Conservation (phyloP, 1,140 invertebrate species). For the Charaxes varanes region DNA sequence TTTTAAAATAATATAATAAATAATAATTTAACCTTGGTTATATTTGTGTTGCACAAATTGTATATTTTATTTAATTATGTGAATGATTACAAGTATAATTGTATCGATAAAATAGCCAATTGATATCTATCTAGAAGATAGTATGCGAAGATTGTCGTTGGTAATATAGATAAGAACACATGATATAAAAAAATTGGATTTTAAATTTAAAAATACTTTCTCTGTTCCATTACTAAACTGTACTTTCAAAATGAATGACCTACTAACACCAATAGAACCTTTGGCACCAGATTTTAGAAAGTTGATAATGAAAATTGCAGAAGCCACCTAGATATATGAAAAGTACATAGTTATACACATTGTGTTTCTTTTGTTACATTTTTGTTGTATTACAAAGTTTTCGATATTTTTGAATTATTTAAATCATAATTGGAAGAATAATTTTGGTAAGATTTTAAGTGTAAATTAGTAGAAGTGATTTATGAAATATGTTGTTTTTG, state of each 20-base stretch:
- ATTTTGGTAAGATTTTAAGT: no score
- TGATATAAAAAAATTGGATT: conserved; percentile 6
- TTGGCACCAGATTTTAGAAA: conserved; percentile 13
- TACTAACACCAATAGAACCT: conserved; percentile 13
- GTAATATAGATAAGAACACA: no score
- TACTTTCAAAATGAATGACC: conserved; percentile 15
- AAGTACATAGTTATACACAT: conserved; percentile 1
- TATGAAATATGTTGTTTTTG: no score
- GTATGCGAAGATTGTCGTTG: no score
- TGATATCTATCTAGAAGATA: no score
- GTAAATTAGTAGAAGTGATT: no score
- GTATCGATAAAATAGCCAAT: no score
- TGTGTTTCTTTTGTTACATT: background rate
- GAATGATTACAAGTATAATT: no score
- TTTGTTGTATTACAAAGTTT: background rate
- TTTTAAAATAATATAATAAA: no score
- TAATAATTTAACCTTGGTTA: background rate
- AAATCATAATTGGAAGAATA: background rate
- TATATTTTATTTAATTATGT: no score
- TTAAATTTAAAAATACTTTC: no score
- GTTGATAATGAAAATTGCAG: conserved; percentile 12
- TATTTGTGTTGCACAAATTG: background rate
- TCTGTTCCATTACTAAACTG: conserved; percentile 7
- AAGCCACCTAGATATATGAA: conserved; percentile 13
- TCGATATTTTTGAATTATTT: no score